Base-by-base conservation (phyloP, 2,888 invertebrate species). In the Vannuccia rotundouncinata region DNA sequence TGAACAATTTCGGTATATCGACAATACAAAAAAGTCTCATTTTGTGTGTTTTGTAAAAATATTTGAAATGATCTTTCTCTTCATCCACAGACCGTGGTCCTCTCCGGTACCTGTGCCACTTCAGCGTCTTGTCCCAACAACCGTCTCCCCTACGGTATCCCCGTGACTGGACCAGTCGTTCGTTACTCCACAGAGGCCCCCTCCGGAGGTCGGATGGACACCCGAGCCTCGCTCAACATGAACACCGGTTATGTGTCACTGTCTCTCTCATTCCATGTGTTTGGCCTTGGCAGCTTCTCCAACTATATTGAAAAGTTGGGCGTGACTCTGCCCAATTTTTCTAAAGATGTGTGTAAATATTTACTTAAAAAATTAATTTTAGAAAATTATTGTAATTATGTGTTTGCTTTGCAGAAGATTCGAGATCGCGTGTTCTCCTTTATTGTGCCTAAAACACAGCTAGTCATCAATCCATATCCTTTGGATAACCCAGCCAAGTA, bases 391-490 rank as follows among this genome's bases (percentile, higher is more conserved):
- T n/a, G n/a, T n/a, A n/a, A n/a, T n/a, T n/a, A n/a, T n/a, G n/a
- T n/a, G n/a, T n/a, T n/a, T n/a, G n/a, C n/a, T n/a, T n/a, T n/a
- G n/a, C n/a, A n/a, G n/a, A n/a, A n/a, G n/a, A n/a, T n/a, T n/a
- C n/a, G n/a, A 28, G 22, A 27, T 13, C 25, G 30, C n/a, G 22
- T 22, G 13, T 80, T 80, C 22, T 59, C 80, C 29, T 81, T 81
- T 87, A 92, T 96, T 79, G 97, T 99, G 86, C 98, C 98, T 0
- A 98, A 99, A 86, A 96, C 97, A 0, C 97, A 99, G 88, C 93
- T 99, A 88, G 93, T 97, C 45, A 93, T 99, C 0, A 93, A 97
- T 82, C 98, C 98, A 13, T 84, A 88, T 81, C 95, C 94, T 1
- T 91, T 92, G 0, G 90, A 91, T 82, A 90, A 93, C 79, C 92